Base-by-base conservation (phyloP, 2,797 vertebrate genomes). In the Microhierax caerulescens region DNA sequence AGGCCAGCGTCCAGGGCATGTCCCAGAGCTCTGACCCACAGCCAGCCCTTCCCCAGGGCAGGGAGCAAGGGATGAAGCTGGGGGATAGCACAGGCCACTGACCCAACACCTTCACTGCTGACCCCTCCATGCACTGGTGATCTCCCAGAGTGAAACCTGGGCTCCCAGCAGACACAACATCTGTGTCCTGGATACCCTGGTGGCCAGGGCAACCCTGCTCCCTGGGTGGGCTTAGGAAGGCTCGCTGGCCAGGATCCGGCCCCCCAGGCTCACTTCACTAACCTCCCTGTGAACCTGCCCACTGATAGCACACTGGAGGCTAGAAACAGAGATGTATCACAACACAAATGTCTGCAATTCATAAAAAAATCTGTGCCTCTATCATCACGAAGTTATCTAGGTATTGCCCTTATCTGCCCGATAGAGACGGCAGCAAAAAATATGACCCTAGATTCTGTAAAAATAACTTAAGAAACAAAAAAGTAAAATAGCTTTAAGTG, bases 71-170 rank as follows among this genome's bases (percentile, higher is more conserved):
- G 20, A 18, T 24, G 27, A 48, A 51, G 39, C 41, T 5, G 36
- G 17, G 10, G 5, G 16, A 43, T 16, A 2, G 13, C 5, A 5
- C 54, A 15, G 0, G 0, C 19, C 11, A 1, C 6, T 13, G 45
- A 41, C 41, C 41, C 41, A 64, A 15, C 2, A 21, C 10, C 5
- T n/a, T 56, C 14, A 2, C n/a, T 27, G 16, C n/a, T 28, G 22
- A 13, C 7, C 14, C 16, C 11, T 34, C 57, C 16, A 7, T 4
- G 5, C 1, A 3, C 28, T 57, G 6, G 0, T 2, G 4, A 28
- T 34, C 39, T 81, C 12, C 79, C 39, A 28, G 2, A 24, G 30
- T 18, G 43, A 78, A 69, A 56, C 56, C 32, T 37, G 1, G 0
- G 14, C 72, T 85, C 41, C 17, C 43, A 27, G 51, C 59, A 61